Conservation (phyloP, 2,113 vertebrate genomes). For the Andinoacara biseriatus region DNA sequence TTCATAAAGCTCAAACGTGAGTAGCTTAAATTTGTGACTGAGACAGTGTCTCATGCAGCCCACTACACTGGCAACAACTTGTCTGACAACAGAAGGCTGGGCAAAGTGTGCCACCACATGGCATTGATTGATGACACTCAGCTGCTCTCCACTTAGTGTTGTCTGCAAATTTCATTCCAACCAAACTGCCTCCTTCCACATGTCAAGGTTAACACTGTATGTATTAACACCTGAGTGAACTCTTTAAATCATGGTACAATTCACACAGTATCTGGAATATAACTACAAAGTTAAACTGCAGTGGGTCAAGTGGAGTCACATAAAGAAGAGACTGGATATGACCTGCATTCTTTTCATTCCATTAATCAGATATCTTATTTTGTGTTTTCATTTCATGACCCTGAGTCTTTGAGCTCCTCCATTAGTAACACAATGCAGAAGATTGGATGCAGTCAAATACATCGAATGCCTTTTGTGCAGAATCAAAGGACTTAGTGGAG, state of each 20-base stretch:
- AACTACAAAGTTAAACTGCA: not conserved
- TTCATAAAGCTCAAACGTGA: slow-evolving; percentile 42
- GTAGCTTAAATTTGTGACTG: slow-evolving; percentile 45
- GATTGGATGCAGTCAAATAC: slow-evolving; percentile 23
- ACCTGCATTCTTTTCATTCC: not conserved
- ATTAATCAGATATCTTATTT: not conserved
- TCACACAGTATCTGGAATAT: not conserved
- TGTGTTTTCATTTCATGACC: not conserved
- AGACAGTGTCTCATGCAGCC: slow-evolving; percentile 16
- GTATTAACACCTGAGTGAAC: not conserved
- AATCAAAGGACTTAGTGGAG: slow-evolving; percentile 22
- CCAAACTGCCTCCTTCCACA: not conserved
- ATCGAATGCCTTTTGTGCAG: slow-evolving; percentile 23
- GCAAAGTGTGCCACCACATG: slow-evolving; percentile 25
- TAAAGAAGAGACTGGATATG: not conserved
- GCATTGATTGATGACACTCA: slow-evolving; percentile 29
- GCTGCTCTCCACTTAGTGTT: not conserved
- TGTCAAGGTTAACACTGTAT: not conserved
- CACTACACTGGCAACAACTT: not conserved
- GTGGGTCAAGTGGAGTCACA: not conserved
- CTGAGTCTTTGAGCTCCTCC: slow-evolving; percentile 10
- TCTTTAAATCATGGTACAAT: not conserved
- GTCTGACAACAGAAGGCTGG: slow-evolving; percentile 17
- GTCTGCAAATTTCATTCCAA: not conserved
- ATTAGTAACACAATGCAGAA: slow-evolving; percentile 1